phyloP scores from a whole-genome alignment of 2,888 invertebrate genomes.

The Sphinx pinastri region DNA sequence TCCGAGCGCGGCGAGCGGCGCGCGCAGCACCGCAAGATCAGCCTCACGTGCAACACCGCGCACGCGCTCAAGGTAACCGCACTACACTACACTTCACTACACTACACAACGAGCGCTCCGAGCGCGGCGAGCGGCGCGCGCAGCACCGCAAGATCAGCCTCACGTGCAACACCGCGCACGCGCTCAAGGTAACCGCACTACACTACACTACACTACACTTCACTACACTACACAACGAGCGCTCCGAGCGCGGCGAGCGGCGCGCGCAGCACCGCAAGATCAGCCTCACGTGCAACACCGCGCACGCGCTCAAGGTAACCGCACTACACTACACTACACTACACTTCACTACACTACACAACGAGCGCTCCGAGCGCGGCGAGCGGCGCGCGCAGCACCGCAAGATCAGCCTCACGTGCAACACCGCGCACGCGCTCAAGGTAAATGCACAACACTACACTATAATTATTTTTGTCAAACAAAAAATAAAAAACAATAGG shows the following conservation, averaged over 20 bases:
- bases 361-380: conserved; percentile 52
- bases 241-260: conserved; percentile 56
- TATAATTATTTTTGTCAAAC: too few relatives aligned
- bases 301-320: conserved; percentile 12
- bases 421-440: conserved; percentile 51
- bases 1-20: conserved; percentile 51
- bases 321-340: conserved; percentile 32
- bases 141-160: conserved; percentile 87
- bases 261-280: conserved; percentile 83
- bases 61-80: conserved; percentile 10
- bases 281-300: conserved; percentile 87
- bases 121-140: conserved; percentile 58
- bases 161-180: conserved; percentile 83
- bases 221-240: too few relatives aligned
- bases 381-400: conserved; percentile 62
- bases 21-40: conserved; percentile 85
- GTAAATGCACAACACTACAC: conserved; percentile 32
- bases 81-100: conserved; percentile 15
- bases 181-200: conserved; percentile 29
- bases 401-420: conserved; percentile 90
- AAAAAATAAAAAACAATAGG: too few relatives aligned
- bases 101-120: too few relatives aligned
- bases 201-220: conserved; percentile 26
- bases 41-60: conserved; percentile 86
- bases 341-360: background rate